Percentiles rank a stretch among this genome's conserved stretches.
Conservation (phyloP, 1,140 invertebrate genomes). For the Trypoxylus dichotomus region DNA sequence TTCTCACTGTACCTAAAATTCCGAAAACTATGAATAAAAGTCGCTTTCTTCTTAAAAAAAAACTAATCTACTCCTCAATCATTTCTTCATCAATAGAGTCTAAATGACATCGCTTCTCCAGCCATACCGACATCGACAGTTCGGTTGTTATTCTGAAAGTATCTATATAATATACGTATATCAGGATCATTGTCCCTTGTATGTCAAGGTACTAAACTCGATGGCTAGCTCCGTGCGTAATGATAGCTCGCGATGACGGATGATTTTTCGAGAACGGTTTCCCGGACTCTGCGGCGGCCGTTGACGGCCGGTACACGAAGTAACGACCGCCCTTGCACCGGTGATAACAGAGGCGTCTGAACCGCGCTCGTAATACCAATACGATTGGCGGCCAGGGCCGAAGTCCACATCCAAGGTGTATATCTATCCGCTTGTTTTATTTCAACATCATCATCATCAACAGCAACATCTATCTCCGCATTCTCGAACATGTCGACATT, state of each 20-base stretch:
- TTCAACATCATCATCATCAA: neutral
- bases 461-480: neutral
- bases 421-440: neutral
- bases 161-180: neutral
- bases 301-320: neutral
- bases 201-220: neutral
- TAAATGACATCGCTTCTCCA: too few species aligned
- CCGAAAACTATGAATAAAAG: too few species aligned
- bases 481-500: neutral
- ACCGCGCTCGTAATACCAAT: neutral
- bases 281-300: neutral
- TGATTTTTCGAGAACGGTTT: neutral
- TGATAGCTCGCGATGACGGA: neutral
- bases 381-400: neutral
- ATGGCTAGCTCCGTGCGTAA: neutral
- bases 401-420: slow-evolving; percentile 22
- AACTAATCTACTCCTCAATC: too few species aligned
- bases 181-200: neutral
- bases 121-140: too few species aligned
- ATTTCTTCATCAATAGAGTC: too few species aligned
- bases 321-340: neutral
- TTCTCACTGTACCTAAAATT: too few species aligned
- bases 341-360: neutral
- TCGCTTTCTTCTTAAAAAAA: too few species aligned
- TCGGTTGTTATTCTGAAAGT: too few species aligned